Evolutionary conservation across 2,113 vertebrate species (phyloP).

Genomic region (Strix uralensis): DNA sequence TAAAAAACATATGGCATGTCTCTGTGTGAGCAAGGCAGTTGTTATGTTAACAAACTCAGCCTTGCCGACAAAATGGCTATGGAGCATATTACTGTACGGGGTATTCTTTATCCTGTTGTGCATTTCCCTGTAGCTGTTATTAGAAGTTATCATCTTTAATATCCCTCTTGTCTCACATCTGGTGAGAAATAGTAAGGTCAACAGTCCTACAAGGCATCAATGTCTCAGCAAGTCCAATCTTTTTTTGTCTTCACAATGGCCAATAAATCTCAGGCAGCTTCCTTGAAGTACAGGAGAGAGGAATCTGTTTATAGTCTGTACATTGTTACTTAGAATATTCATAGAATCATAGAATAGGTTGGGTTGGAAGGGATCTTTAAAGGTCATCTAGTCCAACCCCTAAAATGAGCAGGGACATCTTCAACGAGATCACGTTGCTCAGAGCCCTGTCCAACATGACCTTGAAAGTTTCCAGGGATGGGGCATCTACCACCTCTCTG

Average conservation of each 20-base stretch:
- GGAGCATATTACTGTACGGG: background rate
- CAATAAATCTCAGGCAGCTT: background rate
- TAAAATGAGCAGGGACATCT: background rate
- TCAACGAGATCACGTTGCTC: background rate
- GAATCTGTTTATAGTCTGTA: background rate
- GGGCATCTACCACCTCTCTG: background rate
- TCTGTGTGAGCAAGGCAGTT: slow-evolving; percentile 41
- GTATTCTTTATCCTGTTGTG: background rate
- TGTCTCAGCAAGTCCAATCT: background rate
- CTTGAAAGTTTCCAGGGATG: background rate
- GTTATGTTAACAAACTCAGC: slow-evolving; percentile 19
- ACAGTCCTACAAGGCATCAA: background rate
- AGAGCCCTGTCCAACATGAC: background rate
- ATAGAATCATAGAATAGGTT: background rate
- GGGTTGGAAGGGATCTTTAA: background rate
- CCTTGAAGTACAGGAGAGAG: background rate
- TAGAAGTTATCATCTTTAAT: background rate
- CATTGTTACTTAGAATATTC: background rate
- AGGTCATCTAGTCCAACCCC: background rate
- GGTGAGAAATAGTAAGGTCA: slow-evolving; percentile 19
- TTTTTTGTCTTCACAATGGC: background rate
- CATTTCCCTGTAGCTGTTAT: background rate
- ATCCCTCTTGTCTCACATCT: background rate
- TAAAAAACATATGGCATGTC: slow-evolving; percentile 41
- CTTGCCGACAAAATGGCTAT: background rate